Conservation (phyloP, 2,113 vertebrate species). For the Rallus limicola region DNA sequence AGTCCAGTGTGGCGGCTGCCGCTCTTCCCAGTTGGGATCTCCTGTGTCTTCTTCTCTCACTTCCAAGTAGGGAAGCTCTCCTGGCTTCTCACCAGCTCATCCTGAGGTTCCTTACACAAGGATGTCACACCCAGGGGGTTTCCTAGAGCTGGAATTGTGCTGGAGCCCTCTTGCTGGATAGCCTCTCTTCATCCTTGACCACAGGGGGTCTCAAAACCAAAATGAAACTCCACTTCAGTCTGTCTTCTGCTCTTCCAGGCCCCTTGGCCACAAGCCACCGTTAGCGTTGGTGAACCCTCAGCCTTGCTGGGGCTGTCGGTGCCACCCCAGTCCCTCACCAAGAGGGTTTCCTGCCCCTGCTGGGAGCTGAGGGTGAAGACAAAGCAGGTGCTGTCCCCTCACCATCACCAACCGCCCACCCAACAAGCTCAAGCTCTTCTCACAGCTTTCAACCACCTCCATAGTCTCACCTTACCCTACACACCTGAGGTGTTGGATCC, state of each 20-base stretch:
- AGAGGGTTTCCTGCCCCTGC: not conserved
- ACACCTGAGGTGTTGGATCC: not conserved
- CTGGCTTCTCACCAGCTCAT: not conserved
- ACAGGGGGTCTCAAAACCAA: not conserved
- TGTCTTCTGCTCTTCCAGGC: not conserved
- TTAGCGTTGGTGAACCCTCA: not conserved
- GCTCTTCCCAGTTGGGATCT: not conserved
- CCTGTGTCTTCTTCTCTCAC: not conserved
- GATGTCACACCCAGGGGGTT: not conserved
- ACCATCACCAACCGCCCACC: not conserved
- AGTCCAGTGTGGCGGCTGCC: not conserved
- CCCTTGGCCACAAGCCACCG: not conserved
- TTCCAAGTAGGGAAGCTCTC: not conserved
- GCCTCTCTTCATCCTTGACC: not conserved
- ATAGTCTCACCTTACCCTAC: not conserved
- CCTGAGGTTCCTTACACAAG: not conserved
- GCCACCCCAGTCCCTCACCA: not conserved
- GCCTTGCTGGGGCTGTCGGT: not conserved
- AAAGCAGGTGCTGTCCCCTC: not conserved
- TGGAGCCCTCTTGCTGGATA: not conserved
- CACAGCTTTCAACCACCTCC: not conserved
- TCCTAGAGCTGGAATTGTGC: not conserved
- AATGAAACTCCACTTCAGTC: not conserved
- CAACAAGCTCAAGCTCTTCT: not conserved
- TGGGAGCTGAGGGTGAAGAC: not conserved